Evolutionary conservation across 2,797 vertebrate genomes (phyloP).

Genomic region (Parauchenoglanis ngamensis): DNA sequence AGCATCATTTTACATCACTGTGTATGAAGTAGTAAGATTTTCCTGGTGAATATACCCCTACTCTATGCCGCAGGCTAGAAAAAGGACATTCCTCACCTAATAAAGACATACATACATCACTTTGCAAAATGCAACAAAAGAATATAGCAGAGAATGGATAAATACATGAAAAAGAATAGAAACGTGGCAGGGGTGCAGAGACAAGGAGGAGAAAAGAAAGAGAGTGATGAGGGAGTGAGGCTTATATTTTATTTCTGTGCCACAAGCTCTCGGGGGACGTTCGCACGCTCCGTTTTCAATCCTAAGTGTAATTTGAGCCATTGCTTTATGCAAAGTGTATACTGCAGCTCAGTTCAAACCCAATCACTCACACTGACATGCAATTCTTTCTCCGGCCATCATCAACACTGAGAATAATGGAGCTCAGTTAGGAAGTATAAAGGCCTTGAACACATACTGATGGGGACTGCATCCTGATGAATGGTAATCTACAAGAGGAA

Average conservation of each 20-base stretch:
- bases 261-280: constrained; percentile 78
- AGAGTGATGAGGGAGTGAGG: constrained; percentile 52
- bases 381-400: constrained; percentile 75
- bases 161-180: constrained; percentile 13
- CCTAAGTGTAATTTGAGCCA: constrained; percentile 80
- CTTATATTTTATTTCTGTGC: constrained; percentile 79
- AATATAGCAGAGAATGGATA: neutral
- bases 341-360: constrained; percentile 80
- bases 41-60: neutral
- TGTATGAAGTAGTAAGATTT: neutral
- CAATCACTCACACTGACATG: constrained; percentile 80
- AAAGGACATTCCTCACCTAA: neutral
- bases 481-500: constrained; percentile 41
- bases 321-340: constrained; percentile 79
- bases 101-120: neutral
- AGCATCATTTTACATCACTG: neutral
- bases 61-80: neutral
- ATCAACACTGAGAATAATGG: constrained; percentile 77
- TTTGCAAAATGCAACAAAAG: neutral
- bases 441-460: constrained; percentile 69
- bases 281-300: constrained; percentile 77
- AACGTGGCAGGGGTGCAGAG: constrained; percentile 18
- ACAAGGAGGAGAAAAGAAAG: constrained; percentile 58
- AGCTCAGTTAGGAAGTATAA: constrained; percentile 75
- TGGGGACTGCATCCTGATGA: constrained; percentile 69